Conservation (phyloP, 1,140 invertebrate genomes). For the Cataglyphis hispanica region DNA sequence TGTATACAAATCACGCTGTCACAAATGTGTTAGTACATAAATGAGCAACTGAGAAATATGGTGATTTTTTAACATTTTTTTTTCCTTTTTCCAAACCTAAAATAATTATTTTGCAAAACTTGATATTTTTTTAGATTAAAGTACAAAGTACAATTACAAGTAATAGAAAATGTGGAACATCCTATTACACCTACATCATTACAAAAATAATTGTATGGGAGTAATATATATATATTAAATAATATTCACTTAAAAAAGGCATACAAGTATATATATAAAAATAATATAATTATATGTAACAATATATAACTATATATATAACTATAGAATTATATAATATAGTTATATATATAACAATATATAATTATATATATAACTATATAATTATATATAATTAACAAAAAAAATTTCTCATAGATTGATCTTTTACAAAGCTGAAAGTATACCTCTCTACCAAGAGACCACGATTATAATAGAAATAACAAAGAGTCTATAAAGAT, state of each 20-base stretch:
- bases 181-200: constrained; percentile 9
- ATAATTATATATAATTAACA: constrained; percentile 34
- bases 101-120: constrained; percentile 41
- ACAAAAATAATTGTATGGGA: not conserved
- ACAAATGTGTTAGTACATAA: not conserved
- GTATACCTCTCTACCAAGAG: constrained; percentile 58
- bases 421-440: constrained; percentile 48
- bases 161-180: constrained; percentile 40
- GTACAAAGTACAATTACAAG: not conserved
- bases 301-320: not conserved
- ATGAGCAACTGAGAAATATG: not conserved
- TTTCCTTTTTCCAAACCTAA: constrained; percentile 2
- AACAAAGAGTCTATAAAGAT: constrained; percentile 27
- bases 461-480: constrained; percentile 39
- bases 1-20: not conserved
- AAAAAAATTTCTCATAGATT: constrained; percentile 16
- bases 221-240: constrained; percentile 25
- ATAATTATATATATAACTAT: not conserved
- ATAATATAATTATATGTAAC: not conserved
- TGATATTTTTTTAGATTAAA: not conserved
- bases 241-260: constrained; percentile 31
- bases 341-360: constrained; percentile 2
- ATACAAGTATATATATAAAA: constrained; percentile 16
- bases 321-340: not conserved
- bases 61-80: not conserved